A percentile compares a stretch with the other conserved stretches of the same genome.
Conservation (phyloP, 64 coral and sea anemone genomes). For the Montipora efflorescens region DNA sequence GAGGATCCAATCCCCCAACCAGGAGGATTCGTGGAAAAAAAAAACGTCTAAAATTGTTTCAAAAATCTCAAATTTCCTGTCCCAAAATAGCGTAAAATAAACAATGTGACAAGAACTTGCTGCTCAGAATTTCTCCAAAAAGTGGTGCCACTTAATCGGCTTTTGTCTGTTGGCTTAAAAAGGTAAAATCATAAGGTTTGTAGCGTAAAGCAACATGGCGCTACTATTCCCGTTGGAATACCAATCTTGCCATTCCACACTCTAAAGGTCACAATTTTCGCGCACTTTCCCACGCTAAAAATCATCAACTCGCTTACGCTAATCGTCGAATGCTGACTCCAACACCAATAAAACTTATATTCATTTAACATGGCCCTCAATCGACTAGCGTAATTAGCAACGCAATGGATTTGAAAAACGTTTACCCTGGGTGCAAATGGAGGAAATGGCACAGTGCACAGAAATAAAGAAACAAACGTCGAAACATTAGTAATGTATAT, state of each 20-base stretch:
- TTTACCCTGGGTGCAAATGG: not conserved
- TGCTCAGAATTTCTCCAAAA: not conserved
- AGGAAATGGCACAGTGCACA: too few relatives aligned
- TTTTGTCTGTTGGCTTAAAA: not conserved
- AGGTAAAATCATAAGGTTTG: not conserved
- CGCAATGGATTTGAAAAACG: constrained; percentile 8
- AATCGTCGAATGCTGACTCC: not conserved
- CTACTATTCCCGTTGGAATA: not conserved
- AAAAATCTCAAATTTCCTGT: constrained; percentile 5
- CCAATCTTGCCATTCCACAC: not conserved
- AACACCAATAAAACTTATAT: constrained; percentile 34
- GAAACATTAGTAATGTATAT: not conserved
- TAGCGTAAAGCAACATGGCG: not conserved
- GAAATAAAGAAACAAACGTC: not conserved
- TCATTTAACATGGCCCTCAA: not conserved
- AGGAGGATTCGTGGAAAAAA: not conserved
- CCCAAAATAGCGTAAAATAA: not conserved
- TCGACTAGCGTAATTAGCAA: not conserved
- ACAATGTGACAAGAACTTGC: not conserved
- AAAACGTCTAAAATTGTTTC: not conserved
- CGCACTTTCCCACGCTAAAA: constrained; percentile 38
- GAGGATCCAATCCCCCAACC: not conserved
- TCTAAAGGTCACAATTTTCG: not conserved
- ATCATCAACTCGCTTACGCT: not conserved
- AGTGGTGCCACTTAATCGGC: not conserved